Base-by-base conservation (phyloP, 1,140 invertebrate genomes). In the Ceratitis capitata region DNA sequence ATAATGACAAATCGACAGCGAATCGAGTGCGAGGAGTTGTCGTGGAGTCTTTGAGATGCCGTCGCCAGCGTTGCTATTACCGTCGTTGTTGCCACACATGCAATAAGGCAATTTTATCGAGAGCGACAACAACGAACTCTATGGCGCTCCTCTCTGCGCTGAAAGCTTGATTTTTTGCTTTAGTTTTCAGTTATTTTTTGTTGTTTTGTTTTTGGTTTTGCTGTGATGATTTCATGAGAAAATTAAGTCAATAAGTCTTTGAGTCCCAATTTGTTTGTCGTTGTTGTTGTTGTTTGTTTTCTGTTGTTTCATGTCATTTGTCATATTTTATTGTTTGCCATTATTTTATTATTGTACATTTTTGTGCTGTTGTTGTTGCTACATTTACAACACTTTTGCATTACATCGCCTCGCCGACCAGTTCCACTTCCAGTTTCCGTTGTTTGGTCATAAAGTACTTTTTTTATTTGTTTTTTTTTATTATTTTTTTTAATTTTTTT, bases 1-100 rank as follows among this genome's bases (percentile, higher is more conserved):
- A 39, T 69, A 69, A 69, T 69, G 61, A 69, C 61, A 69, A 69
- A 32, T 69, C 32, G 61, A 39, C 26, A 69, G n/a, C n/a, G n/a
- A n/a, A n/a, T n/a, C n/a, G n/a, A n/a, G 16, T 16, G 16, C 32
- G 14, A n/a, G 9, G n/a, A 56, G 51, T 56, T 23, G 51, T 56
- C 19, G 51, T n/a, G 23, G 51, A 56, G 51, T 56, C 51, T n/a
- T n/a, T n/a, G n/a, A n/a, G n/a, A n/a, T n/a, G n/a, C n/a, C n/a
- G 51, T 53, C 51, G n/a, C 14, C 51, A 4, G 14, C 7, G 7
- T 9, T 14, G 47, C 14, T 14, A 49, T 49, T 14, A 14, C 7
- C 47, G 47, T 49, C 47, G 47, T 49, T 14, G 26, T 12, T 19
- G 32, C 14, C 61, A 32, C 14, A 29, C 61, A 69, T 69, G 61